phyloP scores from a whole-genome alignment of 2,888 invertebrate genomes.

The Aspidiotus rigidus region DNA sequence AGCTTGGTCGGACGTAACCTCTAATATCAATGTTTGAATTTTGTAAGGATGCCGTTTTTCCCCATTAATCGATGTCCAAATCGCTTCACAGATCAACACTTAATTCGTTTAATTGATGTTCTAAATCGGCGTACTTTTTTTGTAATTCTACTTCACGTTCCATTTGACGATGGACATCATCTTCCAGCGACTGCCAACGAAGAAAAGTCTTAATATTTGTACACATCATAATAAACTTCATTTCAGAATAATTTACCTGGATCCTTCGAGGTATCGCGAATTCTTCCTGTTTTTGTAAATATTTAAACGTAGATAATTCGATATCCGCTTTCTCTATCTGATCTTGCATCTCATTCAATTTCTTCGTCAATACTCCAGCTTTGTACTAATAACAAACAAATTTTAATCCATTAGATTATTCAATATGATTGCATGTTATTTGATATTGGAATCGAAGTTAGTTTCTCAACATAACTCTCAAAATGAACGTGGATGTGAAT shows the following conservation, averaged over 20 bases:
- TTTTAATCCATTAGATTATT: too few species aligned
- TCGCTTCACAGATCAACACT: background rate
- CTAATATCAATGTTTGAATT: too few species aligned
- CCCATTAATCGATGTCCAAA: background rate
- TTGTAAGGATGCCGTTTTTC: background rate
- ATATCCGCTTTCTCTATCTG: slow-evolving; percentile 78
- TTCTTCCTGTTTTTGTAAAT: slow-evolving; percentile 77
- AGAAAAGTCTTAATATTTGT: background rate
- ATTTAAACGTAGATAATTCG: slow-evolving; percentile 81
- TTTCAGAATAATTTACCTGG: slow-evolving; percentile 50
- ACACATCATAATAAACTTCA: background rate
- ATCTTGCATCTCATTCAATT: slow-evolving; percentile 73
- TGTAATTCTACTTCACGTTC: slow-evolving; percentile 84
- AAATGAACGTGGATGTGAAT: too few species aligned
- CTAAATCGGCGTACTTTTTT: slow-evolving; percentile 65
- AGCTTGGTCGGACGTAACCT: too few species aligned
- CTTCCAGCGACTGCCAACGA: slow-evolving; percentile 61
- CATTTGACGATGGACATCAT: slow-evolving; percentile 84
- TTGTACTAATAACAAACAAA: slow-evolving; percentile 46
- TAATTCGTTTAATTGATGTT: slow-evolving; percentile 49
- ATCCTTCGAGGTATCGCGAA: slow-evolving; percentile 83
- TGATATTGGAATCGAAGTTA: too few species aligned
- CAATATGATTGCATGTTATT: too few species aligned
- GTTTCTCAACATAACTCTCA: too few species aligned
- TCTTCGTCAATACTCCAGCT: slow-evolving; percentile 78